phyloP scores from a whole-genome alignment of 2,797 vertebrate species.

The Protonibea diacanthus region DNA sequence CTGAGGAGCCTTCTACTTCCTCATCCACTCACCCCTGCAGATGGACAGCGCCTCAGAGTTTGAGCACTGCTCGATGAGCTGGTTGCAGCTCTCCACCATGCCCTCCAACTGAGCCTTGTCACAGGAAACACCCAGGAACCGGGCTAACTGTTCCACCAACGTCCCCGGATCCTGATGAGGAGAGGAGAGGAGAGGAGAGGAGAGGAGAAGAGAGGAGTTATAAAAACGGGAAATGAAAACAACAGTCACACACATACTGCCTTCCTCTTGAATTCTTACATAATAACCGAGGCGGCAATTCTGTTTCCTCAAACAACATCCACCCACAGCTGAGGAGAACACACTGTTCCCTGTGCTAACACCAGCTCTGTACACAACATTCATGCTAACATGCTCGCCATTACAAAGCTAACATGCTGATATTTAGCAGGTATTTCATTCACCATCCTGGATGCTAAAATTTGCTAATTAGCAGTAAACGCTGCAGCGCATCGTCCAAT shows the following conservation, averaged over 20 bases:
- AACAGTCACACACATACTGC: neutral
- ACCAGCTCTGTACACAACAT: too few species aligned
- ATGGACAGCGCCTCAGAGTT: conserved; percentile 94
- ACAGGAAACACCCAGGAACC: conserved; percentile 94
- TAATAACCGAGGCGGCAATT: neutral
- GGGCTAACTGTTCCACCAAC: conserved; percentile 92
- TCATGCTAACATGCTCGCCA: neutral
- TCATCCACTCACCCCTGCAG: conserved; percentile 87
- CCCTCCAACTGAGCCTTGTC: conserved; percentile 95
- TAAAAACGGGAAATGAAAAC: neutral
- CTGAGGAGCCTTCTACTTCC: neutral
- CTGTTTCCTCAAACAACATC: conserved; percentile 32
- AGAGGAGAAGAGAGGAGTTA: neutral
- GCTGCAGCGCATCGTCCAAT: too few species aligned
- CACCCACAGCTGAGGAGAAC: conserved; percentile 18
- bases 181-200: neutral
- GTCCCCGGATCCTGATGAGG: conserved; percentile 90
- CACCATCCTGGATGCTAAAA: neutral
- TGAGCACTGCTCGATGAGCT: conserved; percentile 97
- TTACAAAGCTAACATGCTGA: neutral
- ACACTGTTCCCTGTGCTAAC: conserved; percentile 7
- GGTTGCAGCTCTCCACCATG: conserved; percentile 95
- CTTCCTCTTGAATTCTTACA: neutral
- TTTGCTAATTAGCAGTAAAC: too few species aligned
- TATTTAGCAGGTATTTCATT: neutral